phyloP scores from a whole-genome alignment of 2,888 invertebrate genomes.

The Sericinus montela region DNA sequence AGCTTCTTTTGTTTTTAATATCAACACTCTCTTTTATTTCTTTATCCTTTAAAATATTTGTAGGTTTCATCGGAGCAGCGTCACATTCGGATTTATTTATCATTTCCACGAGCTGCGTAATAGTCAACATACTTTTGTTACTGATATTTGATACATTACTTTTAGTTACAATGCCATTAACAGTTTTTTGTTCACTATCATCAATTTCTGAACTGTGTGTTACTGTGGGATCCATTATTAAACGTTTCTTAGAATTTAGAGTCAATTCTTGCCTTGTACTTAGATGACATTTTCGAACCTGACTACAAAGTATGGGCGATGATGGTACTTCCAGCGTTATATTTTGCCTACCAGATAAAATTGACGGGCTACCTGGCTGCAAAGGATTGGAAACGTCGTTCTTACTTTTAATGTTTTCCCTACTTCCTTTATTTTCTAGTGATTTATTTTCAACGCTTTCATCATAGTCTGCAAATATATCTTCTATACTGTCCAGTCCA shows the following conservation, averaged over 20 bases:
- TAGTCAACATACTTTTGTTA: conserved; percentile 62
- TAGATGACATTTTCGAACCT: conserved; percentile 44
- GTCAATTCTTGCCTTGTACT: conserved; percentile 37
- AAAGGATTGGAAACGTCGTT: conserved; percentile 1
- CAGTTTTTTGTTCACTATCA: neutral
- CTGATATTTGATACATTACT: conserved; percentile 30
- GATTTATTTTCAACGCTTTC: conserved; percentile 34
- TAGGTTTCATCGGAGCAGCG: conserved; percentile 20
- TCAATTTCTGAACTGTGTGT: conserved; percentile 11
- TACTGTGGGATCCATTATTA: conserved; percentile 31
- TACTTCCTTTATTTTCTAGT: conserved; percentile 13
- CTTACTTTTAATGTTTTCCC: conserved; percentile 3
- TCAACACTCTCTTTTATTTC: conserved; percentile 1
- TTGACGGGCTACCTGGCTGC: conserved; percentile 53
- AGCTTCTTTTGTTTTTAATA: conserved; percentile 38
- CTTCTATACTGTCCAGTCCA: conserved; percentile 67
- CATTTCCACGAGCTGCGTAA: conserved; percentile 68
- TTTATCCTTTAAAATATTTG: conserved; percentile 13
- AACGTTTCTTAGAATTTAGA: conserved; percentile 37
- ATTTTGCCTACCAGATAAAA: conserved; percentile 48
- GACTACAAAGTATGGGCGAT: conserved; percentile 61
- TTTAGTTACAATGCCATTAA: neutral
- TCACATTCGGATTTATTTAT: conserved; percentile 50
- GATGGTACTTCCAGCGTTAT: conserved; percentile 28
- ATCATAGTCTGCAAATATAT: conserved; percentile 64